Conservation (phyloP, 2,888 invertebrate species). For the Macaria notata region DNA sequence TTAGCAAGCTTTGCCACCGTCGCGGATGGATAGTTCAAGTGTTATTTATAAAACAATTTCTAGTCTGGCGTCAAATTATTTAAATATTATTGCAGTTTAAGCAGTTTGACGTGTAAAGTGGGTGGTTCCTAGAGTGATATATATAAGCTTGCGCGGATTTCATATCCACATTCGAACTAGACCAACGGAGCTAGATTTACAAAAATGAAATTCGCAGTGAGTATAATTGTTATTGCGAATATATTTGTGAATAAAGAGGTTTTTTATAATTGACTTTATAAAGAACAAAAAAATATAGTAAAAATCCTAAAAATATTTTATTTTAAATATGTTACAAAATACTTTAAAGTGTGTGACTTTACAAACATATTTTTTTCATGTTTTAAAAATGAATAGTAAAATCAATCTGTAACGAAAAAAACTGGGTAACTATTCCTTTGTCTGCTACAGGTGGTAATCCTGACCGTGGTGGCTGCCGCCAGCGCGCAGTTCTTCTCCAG, state of each 20-base stretch:
- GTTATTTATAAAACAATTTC: conserved; percentile 51
- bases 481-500: conserved; percentile 44
- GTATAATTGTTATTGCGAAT: conserved; percentile 35
- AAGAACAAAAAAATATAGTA: no score
- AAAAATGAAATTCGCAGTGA: conserved; percentile 69
- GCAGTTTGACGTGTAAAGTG: conserved; percentile 63
- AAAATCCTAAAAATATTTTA: no score
- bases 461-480: conserved; percentile 53
- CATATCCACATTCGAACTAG: conserved; percentile 73
- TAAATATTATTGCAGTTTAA: conserved; percentile 70
- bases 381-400: no score
- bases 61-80: conserved; percentile 61
- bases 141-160: conserved; percentile 72
- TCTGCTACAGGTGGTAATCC: conserved; percentile 47
- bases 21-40: conserved; percentile 43
- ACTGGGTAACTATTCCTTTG: background rate
- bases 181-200: conserved; percentile 61
- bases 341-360: no score
- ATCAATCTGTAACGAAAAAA: no score
- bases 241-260: no score
- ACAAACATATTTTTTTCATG: no score
- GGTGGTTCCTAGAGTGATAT: conserved; percentile 69
- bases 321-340: no score
- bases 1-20: conserved; percentile 35
- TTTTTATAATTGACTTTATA: no score